phyloP scores from a whole-genome alignment of 2,888 invertebrate genomes.

The Plebejus anna region DNA sequence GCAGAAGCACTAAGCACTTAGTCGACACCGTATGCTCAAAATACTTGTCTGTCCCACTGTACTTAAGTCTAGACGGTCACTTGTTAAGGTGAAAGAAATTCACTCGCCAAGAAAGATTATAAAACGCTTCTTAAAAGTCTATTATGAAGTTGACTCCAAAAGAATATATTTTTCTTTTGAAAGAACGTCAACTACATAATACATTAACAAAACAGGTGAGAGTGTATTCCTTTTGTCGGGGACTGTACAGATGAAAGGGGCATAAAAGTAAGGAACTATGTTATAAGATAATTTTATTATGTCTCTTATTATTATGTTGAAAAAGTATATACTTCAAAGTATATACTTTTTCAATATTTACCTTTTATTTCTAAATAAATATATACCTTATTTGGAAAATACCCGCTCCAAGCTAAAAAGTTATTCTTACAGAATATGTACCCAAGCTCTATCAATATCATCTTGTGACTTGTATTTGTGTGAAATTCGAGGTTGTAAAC shows the following conservation, averaged over 20 bases:
- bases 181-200: conserved; percentile 15
- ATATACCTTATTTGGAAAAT: too few species aligned
- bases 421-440: too few species aligned
- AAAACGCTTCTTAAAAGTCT: conserved; percentile 23
- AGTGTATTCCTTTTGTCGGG: conserved; percentile 9
- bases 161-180: conserved; percentile 8
- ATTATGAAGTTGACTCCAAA: neutral
- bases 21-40: conserved; percentile 29
- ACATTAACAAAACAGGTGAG: conserved; percentile 20
- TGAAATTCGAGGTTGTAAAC: too few species aligned
- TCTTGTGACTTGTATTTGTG: too few species aligned
- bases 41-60: conserved; percentile 28
- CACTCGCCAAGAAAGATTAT: conserved; percentile 28
- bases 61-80: conserved; percentile 31
- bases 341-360: too few species aligned
- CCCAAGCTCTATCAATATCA: too few species aligned
- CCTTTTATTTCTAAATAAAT: too few species aligned
- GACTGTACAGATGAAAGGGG: neutral
- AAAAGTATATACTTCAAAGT: too few species aligned
- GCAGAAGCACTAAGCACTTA: neutral
- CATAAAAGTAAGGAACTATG: neutral
- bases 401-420: too few species aligned
- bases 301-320: neutral
- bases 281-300: neutral
- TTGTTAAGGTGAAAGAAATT: conserved; percentile 31